phyloP scores from a whole-genome alignment of 2,113 vertebrate species.

The Melanostigma gelatinosum region DNA sequence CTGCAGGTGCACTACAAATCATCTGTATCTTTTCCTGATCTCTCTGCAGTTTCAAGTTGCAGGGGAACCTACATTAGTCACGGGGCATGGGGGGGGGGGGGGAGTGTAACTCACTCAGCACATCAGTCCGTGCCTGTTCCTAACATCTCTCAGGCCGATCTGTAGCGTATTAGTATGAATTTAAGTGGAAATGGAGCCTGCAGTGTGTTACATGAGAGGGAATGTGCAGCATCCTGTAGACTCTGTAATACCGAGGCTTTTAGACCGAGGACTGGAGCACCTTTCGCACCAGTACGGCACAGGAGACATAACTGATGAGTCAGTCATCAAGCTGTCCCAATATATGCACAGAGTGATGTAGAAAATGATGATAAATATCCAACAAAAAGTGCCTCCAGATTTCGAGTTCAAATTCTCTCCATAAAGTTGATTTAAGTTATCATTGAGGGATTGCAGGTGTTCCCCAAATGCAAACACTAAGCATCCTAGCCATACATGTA shows the following conservation, averaged over 20 bases:
- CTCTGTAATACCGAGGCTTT: constrained; percentile 12
- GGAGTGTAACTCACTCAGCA: constrained; percentile 48
- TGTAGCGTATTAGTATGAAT: constrained; percentile 19
- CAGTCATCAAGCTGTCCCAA: constrained; percentile 14
- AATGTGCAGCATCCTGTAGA: constrained; percentile 4
- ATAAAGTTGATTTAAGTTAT: background rate
- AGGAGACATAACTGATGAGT: constrained; percentile 4
- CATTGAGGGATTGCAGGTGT: constrained; percentile 4
- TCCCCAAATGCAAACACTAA: constrained; percentile 29
- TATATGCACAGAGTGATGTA: background rate
- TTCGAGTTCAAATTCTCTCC: constrained; percentile 12
- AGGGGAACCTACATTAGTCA: constrained; percentile 68
- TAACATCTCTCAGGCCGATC: constrained; percentile 36
- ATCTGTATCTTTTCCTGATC: constrained; percentile 67
- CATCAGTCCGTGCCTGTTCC: constrained; percentile 16
- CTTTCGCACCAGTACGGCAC: background rate
- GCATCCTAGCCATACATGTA: constrained; percentile 23
- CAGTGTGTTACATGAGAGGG: constrained; percentile 22
- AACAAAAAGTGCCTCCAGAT: background rate
- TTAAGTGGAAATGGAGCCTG: constrained; percentile 39
- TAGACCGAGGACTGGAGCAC: background rate
- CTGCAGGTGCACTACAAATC: constrained; percentile 69
- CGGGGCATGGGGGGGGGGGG: constrained; percentile 19
- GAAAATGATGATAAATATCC: background rate
- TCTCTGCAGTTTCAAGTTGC: constrained; percentile 64